Evolutionary conservation across 2,888 invertebrate species (phyloP).

Genomic region (Chaetoderma sp.): DNA sequence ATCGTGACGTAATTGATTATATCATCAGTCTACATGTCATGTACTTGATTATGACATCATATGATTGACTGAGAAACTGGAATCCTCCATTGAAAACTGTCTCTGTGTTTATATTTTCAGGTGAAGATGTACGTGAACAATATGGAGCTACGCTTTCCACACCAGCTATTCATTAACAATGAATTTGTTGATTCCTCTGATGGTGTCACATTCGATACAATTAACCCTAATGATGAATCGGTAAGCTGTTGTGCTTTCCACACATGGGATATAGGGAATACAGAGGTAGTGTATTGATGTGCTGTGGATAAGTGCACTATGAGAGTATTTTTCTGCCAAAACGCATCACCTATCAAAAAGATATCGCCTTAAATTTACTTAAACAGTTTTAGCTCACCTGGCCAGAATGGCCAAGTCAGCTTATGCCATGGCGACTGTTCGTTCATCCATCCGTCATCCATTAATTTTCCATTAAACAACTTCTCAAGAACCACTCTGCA

Average conservation of each 20-base stretch:
- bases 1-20: too few relatives aligned
- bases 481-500: too few relatives aligned
- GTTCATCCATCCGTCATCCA: too few relatives aligned
- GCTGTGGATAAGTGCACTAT: too few relatives aligned
- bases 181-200: constrained; percentile 83
- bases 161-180: constrained; percentile 92
- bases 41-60: neutral
- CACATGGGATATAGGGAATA: too few relatives aligned
- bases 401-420: too few relatives aligned
- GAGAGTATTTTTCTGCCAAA: too few relatives aligned
- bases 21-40: too few relatives aligned
- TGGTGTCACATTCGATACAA: constrained; percentile 74
- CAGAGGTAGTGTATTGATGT: too few relatives aligned
- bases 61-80: neutral
- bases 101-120: constrained; percentile 48
- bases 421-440: too few relatives aligned
- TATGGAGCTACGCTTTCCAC: constrained; percentile 86
- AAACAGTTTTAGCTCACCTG: neutral
- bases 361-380: neutral
- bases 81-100: neutral
- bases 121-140: constrained; percentile 82
- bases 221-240: constrained; percentile 89
- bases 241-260: constrained; percentile 73
- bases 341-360: neutral
- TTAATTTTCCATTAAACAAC: too few relatives aligned